Conservation (phyloP, 2,888 invertebrate species). For the Mesorhabditis belari region DNA sequence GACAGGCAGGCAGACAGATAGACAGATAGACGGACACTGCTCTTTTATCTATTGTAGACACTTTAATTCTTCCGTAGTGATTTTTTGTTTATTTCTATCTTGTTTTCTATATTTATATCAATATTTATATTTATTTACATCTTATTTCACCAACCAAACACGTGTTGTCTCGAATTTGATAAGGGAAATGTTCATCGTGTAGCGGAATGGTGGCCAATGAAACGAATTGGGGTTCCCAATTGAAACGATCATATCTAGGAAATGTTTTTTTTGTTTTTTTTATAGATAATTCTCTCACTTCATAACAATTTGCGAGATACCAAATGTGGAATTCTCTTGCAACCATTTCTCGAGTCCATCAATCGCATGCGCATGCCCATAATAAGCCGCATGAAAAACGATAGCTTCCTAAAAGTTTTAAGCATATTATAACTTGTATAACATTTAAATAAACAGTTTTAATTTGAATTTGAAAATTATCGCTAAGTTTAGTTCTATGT, state of each 20-base stretch:
- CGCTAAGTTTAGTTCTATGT: no score
- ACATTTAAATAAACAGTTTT: no score
- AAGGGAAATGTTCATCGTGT: constrained; percentile 9
- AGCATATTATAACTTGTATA: neutral
- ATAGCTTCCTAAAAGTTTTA: neutral
- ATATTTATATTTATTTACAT: no score
- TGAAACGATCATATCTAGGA: constrained; percentile 1
- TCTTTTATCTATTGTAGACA: no score
- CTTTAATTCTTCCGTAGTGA: no score
- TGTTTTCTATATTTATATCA: no score
- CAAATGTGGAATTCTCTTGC: neutral
- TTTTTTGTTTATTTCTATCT: no score
- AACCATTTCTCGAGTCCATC: neutral
- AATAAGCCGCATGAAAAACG: neutral
- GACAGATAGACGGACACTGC: no score
- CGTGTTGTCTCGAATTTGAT: constrained; percentile 8
- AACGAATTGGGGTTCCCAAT: constrained; percentile 13
- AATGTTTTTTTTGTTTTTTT: no score
- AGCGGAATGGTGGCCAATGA: constrained; percentile 8
- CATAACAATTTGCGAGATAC: neutral
- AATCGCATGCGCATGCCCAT: neutral
- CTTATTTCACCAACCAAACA: constrained; percentile 5
- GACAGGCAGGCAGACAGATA: no score
- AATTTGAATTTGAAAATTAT: no score
- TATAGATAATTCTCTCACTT: neutral